A percentile compares a stretch with the other conserved stretches of the same genome.
Conservation (phyloP, 2,113 vertebrate species). For the Halichoerus grypus region DNA sequence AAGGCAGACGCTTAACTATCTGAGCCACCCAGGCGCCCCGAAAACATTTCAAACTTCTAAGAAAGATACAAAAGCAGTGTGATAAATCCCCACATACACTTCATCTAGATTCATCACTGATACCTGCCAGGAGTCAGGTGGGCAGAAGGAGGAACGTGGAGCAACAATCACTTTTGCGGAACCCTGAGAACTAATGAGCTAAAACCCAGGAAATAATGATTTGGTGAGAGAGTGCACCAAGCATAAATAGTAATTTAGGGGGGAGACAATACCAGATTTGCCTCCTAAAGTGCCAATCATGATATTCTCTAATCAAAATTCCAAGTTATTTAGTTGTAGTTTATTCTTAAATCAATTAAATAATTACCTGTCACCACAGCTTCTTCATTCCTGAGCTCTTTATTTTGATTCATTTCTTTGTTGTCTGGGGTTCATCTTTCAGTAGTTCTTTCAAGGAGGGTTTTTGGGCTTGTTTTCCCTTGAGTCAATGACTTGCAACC, state of each 20-base stretch:
- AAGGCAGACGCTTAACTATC: no score
- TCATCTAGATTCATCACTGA: background rate
- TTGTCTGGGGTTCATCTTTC: background rate
- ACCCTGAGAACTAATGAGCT: background rate
- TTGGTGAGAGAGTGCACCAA: background rate
- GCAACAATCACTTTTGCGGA: background rate
- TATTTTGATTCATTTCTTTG: slow-evolving; percentile 13
- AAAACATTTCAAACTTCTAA: background rate
- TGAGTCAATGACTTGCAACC: background rate
- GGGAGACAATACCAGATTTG: background rate
- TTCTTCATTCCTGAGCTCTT: background rate
- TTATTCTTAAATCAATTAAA: slow-evolving; percentile 13
- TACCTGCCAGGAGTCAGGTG: background rate
- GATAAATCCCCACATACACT: background rate
- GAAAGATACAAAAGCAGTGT: background rate
- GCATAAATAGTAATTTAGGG: background rate
- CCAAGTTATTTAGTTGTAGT: background rate
- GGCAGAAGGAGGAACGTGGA: background rate
- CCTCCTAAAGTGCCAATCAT: background rate
- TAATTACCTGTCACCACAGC: background rate
- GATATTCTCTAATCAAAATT: background rate
- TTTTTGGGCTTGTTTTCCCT: background rate
- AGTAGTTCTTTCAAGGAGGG: background rate
- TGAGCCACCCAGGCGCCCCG: no score
- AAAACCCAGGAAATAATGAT: background rate